phyloP scores from a whole-genome alignment of 2,797 vertebrate genomes.

The Prionace glauca region DNA sequence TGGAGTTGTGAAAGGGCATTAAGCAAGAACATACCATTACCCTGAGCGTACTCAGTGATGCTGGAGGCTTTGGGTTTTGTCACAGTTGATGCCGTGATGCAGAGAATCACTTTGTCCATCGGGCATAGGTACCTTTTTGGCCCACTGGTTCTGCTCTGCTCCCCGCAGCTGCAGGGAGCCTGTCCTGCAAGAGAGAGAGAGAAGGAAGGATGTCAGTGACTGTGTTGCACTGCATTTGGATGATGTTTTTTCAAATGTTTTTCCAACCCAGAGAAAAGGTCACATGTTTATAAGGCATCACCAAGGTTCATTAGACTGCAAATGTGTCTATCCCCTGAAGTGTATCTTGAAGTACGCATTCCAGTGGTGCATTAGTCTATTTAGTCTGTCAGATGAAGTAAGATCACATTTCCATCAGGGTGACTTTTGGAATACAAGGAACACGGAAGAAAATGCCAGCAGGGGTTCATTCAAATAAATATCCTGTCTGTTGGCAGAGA shows the following conservation, averaged over 20 bases:
- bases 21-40: background rate
- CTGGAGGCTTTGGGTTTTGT: background rate
- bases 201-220: background rate
- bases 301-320: constrained; percentile 1
- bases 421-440: background rate
- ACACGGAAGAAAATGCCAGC: background rate
- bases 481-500: background rate
- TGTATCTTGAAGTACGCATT: background rate
- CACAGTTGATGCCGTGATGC: background rate
- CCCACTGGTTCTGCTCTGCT: background rate
- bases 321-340: background rate
- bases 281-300: background rate
- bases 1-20: background rate
- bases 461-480: background rate
- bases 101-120: background rate
- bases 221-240: background rate
- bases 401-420: background rate
- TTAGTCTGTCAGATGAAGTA: background rate
- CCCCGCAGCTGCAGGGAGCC: background rate
- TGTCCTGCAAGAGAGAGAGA: background rate
- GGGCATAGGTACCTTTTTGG: no score
- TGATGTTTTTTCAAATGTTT: background rate
- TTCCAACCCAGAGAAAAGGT: background rate
- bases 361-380: background rate
- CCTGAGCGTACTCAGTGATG: background rate